phyloP scores from a whole-genome alignment of 30 jellyfish, hydroid and myxozoan genomes.

The Aurelia sp. region DNA sequence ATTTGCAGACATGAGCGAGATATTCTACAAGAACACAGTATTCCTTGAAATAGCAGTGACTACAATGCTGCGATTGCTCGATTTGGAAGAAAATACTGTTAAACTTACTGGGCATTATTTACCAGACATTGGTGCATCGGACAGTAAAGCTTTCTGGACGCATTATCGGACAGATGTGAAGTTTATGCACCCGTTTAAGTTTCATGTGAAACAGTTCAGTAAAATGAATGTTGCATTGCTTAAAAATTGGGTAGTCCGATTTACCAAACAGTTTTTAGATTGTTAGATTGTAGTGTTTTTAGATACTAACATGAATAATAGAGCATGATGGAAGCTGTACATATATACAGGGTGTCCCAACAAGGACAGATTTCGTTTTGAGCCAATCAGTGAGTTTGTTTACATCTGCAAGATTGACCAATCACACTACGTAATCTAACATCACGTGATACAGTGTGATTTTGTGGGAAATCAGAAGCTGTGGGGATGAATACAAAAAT shows the following conservation, averaged over 20 bases:
- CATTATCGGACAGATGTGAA: constrained; percentile 71
- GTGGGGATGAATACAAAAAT: too few relatives aligned
- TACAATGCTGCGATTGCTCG: constrained; percentile 78
- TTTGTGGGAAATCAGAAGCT: too few relatives aligned
- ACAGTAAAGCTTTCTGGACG: constrained; percentile 75
- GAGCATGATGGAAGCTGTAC: too few relatives aligned
- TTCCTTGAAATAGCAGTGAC: constrained; percentile 92
- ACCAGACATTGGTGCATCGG: constrained; percentile 85
- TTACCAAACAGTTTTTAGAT: constrained; percentile 35
- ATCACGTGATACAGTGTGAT: too few relatives aligned
- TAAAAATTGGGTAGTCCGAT: constrained; percentile 66
- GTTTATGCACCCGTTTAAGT: constrained; percentile 89
- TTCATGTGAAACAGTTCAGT: constrained; percentile 55
- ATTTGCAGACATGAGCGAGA: constrained; percentile 69
- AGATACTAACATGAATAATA: background rate
- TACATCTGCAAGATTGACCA: too few relatives aligned
- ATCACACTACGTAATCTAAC: too few relatives aligned
- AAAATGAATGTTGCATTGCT: constrained; percentile 75
- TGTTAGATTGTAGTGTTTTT: constrained; percentile 13
- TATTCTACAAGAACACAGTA: constrained; percentile 64
- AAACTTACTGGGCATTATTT: constrained; percentile 78
- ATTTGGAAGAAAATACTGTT: constrained; percentile 54
- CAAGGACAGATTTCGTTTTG: too few relatives aligned
- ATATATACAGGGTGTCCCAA: too few relatives aligned
- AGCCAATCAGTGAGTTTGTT: too few relatives aligned